phyloP scores from a whole-genome alignment of 2,888 invertebrate species.

The Chesias legatella region DNA sequence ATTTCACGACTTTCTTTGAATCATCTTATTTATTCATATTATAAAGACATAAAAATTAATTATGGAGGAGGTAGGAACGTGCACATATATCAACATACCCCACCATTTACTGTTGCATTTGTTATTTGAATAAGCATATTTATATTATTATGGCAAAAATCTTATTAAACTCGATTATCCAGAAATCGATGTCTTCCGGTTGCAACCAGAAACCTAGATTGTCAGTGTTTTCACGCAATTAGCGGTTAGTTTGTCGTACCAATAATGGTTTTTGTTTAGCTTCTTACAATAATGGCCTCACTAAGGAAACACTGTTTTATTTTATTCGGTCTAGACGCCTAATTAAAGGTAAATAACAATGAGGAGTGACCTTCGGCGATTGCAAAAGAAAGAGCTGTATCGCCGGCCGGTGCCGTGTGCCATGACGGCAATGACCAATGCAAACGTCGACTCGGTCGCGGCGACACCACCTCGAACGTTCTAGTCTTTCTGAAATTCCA shows the following conservation, averaged over 20 bases:
- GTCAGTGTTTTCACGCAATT: conserved; percentile 52
- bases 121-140: too few species aligned
- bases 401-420: conserved; percentile 22
- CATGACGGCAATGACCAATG: conserved; percentile 24
- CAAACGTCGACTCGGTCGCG: conserved; percentile 13
- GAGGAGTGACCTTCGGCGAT: conserved; percentile 55
- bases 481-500: conserved; percentile 20
- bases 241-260: conserved; percentile 52
- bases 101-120: too few species aligned
- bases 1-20: too few species aligned
- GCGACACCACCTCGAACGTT: conserved; percentile 42
- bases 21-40: too few species aligned
- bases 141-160: too few species aligned
- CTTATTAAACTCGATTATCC: conserved; percentile 15
- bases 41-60: too few species aligned
- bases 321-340: conserved; percentile 44
- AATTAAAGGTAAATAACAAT: conserved; percentile 57
- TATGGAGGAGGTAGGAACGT: too few species aligned
- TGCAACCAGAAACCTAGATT: conserved; percentile 42
- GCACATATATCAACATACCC: too few species aligned
- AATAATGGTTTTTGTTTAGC: conserved; percentile 54
- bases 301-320: conserved; percentile 58
- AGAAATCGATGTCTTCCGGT: conserved; percentile 27
- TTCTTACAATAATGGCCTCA: conserved; percentile 63
- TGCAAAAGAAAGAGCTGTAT: conserved; percentile 34